Evolutionary conservation across 2,888 invertebrate genomes (phyloP), one percentile per base, ranked within the genome.

Genomic region (Morpho deidamia): DNA sequence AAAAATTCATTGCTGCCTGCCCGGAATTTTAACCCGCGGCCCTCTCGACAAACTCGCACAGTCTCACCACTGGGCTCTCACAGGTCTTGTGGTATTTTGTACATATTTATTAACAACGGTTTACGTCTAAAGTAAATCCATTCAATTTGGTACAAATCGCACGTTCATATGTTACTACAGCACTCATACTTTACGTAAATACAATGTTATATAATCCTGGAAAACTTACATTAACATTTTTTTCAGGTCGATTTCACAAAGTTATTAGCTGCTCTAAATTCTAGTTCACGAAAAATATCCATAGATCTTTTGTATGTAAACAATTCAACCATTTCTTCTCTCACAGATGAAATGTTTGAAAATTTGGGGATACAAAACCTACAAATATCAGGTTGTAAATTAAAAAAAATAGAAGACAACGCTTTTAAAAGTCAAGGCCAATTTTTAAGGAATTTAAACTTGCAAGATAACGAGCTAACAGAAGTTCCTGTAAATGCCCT

Each of bases 241-340:
- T 68, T 68, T 52, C 78, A 92, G 91, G 96, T 96, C 56, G 94
- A 96, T 71, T 96, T 95, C 78, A 83, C 92, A 44, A 91, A 92
- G 62, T 90, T 97, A n/a, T 77, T 97, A 65, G 85, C 92, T 53
- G 94, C 95, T 33, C 88, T 95, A 77, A 92, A 94, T 73, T 91
- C 92, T 66, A 92, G 93, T 85, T 92, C 94, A 14, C 90, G 91
- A 60, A 90, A 91, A 63, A 92, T 92, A 51, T 91, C 93, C 47
- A 90, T 97, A 63, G 97, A 97, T 80, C 91, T 97, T 61, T 91
- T 97, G 39, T 97, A 97, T 78, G 92, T 97, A 58, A 96, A 96
- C 84, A 97, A 97, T 84, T 95, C 96, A 49, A 95, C 95, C 35
- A 92, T 97, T 48, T 91, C 91, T 34, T 85, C 89, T 50, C 83